phyloP scores from a whole-genome alignment of 1,140 invertebrate genomes.

The Trinorchestia longiramus region DNA sequence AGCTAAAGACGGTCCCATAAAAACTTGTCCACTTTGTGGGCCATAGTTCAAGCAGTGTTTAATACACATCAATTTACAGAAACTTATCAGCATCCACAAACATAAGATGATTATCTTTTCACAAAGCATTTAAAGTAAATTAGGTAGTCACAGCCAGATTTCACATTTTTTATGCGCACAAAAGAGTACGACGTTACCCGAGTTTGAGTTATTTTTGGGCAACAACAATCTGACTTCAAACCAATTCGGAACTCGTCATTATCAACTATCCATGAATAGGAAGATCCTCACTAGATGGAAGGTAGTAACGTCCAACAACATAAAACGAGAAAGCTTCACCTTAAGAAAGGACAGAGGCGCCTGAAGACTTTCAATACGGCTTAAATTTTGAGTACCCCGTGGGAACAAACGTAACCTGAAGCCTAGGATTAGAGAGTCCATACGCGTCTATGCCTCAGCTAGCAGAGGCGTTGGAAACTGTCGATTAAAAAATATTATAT shows the following conservation, averaged over 20 bases:
- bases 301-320: neutral
- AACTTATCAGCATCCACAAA: no score
- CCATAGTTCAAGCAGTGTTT: no score
- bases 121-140: neutral
- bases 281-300: neutral
- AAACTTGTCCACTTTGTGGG: neutral
- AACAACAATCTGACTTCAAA: neutral
- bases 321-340: neutral
- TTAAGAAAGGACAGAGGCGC: neutral
- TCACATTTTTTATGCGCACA: no score
- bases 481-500: neutral
- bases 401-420: no score
- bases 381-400: neutral
- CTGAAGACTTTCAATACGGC: neutral
- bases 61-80: no score
- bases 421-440: no score
- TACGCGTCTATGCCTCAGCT: no score
- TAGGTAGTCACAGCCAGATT: neutral
- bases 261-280: neutral
- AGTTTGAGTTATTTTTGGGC: no score
- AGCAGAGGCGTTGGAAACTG: neutral
- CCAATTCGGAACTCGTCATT: neutral
- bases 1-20: neutral
- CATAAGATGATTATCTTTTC: no score
- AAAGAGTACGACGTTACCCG: no score